Base-by-base conservation (phyloP, 1,140 invertebrate species). In the Oscheius sp. region DNA sequence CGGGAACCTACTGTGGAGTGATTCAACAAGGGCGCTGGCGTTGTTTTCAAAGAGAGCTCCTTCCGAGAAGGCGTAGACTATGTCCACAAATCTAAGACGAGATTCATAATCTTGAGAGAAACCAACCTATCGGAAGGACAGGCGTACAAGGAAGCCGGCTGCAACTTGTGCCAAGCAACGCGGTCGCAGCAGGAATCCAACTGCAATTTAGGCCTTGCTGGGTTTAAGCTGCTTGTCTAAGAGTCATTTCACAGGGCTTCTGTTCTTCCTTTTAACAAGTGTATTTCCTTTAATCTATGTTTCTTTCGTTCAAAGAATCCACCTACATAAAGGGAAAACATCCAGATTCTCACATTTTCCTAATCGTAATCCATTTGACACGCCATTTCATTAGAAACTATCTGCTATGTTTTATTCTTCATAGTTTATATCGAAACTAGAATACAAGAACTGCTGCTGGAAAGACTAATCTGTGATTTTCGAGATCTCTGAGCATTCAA, bases 181-280 rank as follows among this genome's bases (percentile, higher is more conserved):
- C 61, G 15, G 32, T 32, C 29, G 61, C 61, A 63, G 29, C 61
- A 63, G 20, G 61, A 63, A 63, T 63, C 61, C 61, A 63, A 23
- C 55, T 59, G 55, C 20, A 59, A 59, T 15, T 59, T 59, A 15
- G 20, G 10, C 13, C 23, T 31, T 23, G 13, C 15, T 59, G 13
- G 23, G 13, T 15, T 23, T 15, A 28, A 15, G 23, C 13, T 13
- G 29, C 13, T 31, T 23, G 29, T 59, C 15, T 31, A 15, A 13
- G 13, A 31, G 23, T 23, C 15, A 59, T 23, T 23, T 59, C 15
- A 59, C 15, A 59, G 23, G 42, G 42, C 23, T 45, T 45, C 18
- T 45, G 42, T 15, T 18, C 18, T 45, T 45, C 42, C 23, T 45
- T 45, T 45, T 45, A 18, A 45, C 23, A 15, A 45, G 23, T 18